A percentile compares a stretch with the other conserved stretches of the same genome.
Conservation (phyloP, 92 coral and sea anemone genomes). For the Zoanthus sociatus region DNA sequence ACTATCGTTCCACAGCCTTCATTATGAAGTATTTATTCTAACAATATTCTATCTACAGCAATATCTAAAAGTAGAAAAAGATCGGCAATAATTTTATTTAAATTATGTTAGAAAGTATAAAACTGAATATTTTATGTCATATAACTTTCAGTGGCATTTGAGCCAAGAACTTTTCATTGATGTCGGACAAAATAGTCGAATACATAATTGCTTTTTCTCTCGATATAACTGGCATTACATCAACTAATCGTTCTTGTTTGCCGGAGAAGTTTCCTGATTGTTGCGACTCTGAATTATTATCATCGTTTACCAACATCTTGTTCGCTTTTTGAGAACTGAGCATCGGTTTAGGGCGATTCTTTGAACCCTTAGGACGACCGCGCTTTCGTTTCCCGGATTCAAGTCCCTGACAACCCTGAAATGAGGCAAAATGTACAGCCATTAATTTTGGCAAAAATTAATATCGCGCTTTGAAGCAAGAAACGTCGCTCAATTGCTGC, state of each 20-base stretch:
- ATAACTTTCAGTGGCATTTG: conserved; percentile 89
- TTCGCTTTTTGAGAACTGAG: conserved; percentile 58
- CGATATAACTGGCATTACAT: conserved; percentile 84
- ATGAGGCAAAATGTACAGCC: background rate
- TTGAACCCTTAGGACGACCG: conserved; percentile 98
- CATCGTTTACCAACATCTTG: conserved; percentile 30
- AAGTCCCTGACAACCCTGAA: conserved; percentile 58
- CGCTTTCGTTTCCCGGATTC: conserved; percentile 85
- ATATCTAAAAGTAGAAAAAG: too few relatives aligned
- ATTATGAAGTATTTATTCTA: too few relatives aligned
- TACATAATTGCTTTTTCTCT: conserved; percentile 88
- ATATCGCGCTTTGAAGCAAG: too few relatives aligned
- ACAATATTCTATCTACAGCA: too few relatives aligned
- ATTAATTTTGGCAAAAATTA: background rate
- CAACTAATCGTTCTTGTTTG: conserved; percentile 63
- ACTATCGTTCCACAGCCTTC: too few relatives aligned
- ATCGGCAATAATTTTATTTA: background rate
- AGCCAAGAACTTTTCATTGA: conserved; percentile 92
- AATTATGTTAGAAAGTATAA: background rate
- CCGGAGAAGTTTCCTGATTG: conserved; percentile 63
- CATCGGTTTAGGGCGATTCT: conserved; percentile 91
- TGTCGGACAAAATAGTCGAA: conserved; percentile 86
- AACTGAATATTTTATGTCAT: conserved; percentile 6
- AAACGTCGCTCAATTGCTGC: too few relatives aligned
- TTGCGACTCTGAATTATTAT: conserved; percentile 51